phyloP scores from a whole-genome alignment of 2,888 invertebrate genomes.

The Tetranychus piercei region DNA sequence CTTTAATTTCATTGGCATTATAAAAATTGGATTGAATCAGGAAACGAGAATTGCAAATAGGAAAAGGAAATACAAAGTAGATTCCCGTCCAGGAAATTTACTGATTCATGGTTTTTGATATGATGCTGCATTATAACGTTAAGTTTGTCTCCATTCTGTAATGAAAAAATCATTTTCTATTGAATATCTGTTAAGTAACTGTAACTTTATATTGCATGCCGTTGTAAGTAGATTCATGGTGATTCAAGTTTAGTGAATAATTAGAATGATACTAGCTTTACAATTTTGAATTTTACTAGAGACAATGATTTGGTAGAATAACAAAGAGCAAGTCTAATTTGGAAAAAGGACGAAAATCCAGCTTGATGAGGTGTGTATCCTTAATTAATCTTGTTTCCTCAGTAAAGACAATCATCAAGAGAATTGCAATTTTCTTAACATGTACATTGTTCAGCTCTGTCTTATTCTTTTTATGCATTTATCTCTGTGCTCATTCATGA shows the following conservation, averaged over 20 bases:
- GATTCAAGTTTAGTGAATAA: no score
- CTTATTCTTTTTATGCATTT: no score
- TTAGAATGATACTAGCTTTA: no score
- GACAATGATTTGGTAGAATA: no score
- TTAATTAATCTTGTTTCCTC: constrained; percentile 1
- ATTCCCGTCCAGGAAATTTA: not conserved
- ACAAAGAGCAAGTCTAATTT: not conserved
- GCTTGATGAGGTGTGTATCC: not conserved
- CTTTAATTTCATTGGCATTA: no score
- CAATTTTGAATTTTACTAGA: no score
- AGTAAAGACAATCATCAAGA: not conserved
- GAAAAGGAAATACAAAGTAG: not conserved
- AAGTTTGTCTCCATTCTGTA: no score
- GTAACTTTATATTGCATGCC: no score
- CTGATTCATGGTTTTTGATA: not conserved
- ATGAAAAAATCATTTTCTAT: no score
- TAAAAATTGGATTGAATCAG: not conserved
- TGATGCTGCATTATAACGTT: not conserved
- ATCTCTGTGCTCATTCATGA: no score
- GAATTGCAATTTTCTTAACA: not conserved
- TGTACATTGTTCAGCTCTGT: not conserved
- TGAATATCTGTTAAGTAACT: no score
- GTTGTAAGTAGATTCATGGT: no score
- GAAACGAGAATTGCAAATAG: not conserved
- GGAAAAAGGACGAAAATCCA: not conserved